Evolutionary conservation across 2,797 vertebrate species (phyloP).

Genomic region (Nannoperca australis): DNA sequence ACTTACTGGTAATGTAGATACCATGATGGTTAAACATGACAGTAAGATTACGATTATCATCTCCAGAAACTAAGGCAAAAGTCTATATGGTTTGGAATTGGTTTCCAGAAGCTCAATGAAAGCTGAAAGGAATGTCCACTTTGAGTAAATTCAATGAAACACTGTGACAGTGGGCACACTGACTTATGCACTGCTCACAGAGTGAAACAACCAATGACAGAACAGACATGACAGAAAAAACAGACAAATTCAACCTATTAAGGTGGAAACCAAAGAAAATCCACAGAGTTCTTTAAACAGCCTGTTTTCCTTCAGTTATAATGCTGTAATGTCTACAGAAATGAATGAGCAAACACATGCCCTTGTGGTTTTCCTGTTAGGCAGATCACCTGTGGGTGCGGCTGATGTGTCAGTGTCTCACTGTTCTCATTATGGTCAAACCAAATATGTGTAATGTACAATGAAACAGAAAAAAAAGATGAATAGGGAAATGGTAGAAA

Average conservation of each 20-base stretch:
- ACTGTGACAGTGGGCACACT: conserved; percentile 3
- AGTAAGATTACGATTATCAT: conserved; percentile 64
- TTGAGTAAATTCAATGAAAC: conserved; percentile 50
- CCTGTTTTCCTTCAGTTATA: conserved; percentile 54
- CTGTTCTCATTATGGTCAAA: conserved; percentile 61
- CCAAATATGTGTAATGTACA: conserved; percentile 34
- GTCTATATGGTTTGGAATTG: conserved; percentile 3
- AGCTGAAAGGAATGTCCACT: conserved; percentile 20
- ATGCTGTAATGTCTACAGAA: conserved; percentile 79
- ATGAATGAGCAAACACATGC: conserved; percentile 44
- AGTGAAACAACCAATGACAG: conserved; percentile 76
- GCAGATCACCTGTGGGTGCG: conserved; percentile 44
- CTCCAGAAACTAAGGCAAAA: conserved; percentile 33
- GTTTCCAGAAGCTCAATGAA: conserved; percentile 22
- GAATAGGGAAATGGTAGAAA: conserved; percentile 12
- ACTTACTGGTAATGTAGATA: conserved; percentile 71
- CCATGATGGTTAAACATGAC: conserved; percentile 44
- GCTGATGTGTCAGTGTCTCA: conserved; percentile 65
- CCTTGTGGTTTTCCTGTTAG: conserved; percentile 60
- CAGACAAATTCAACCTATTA: conserved; percentile 48
- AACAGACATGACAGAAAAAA: conserved; percentile 39
- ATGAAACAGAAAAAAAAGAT: conserved; percentile 15
- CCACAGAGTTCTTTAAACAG: conserved; percentile 54
- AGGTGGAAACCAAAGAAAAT: conserved; percentile 54
- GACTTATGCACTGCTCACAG: conserved; percentile 69